phyloP scores from a whole-genome alignment of 1,140 invertebrate genomes.

The Drosophila eugracilis region DNA sequence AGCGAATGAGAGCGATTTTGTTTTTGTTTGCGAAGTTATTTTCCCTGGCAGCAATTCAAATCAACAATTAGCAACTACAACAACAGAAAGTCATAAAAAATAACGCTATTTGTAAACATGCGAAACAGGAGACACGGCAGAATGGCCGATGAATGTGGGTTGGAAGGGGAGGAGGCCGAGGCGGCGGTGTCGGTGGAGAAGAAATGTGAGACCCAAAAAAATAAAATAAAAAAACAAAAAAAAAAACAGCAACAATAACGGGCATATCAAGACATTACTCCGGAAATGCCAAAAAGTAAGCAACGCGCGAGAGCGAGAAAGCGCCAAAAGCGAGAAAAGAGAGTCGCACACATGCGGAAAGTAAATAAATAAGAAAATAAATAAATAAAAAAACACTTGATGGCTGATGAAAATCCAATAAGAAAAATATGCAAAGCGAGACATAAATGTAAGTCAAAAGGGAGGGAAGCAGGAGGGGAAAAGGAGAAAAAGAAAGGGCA shows the following conservation, averaged over 20 bases:
- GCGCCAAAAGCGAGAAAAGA: neutral
- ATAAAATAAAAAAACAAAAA: constrained; percentile 37
- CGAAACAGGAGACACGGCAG: constrained; percentile 34
- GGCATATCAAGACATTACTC: constrained; percentile 78
- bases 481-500: neutral
- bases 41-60: constrained; percentile 37
- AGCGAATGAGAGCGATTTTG: constrained; percentile 32
- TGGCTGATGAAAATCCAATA: constrained; percentile 49
- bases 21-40: constrained; percentile 36
- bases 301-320: constrained; percentile 9
- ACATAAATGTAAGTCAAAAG: constrained; percentile 22
- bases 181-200: neutral
- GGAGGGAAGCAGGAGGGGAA: neutral
- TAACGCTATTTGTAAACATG: constrained; percentile 49
- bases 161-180: too few species aligned
- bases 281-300: constrained; percentile 79
- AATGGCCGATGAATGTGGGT: constrained; percentile 6
- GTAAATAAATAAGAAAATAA: constrained; percentile 19
- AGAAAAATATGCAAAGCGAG: constrained; percentile 42
- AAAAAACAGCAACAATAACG: constrained; percentile 28
- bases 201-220: constrained; percentile 44
- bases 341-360: constrained; percentile 10
- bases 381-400: constrained; percentile 31
- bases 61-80: constrained; percentile 47
- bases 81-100: constrained; percentile 31